These are phyloP conservation scores for Zophobas atratus DNA, from an alignment of 1,140 invertebrate species.

Conservation along the genomic window DNA sequence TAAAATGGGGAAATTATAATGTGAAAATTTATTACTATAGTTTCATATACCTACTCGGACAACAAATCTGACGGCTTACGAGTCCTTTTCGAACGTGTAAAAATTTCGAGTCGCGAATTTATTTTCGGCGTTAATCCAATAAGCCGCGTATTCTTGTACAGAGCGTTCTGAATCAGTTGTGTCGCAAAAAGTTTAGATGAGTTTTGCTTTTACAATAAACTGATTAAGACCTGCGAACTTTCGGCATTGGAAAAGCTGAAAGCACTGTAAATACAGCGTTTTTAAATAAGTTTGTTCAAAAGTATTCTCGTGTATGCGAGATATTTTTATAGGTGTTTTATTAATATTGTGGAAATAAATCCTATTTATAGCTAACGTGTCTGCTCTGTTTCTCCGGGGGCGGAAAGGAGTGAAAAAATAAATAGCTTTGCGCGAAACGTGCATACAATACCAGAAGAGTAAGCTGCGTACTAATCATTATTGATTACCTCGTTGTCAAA, in stretches of 20 bases:
- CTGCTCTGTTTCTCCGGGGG: too few species aligned
- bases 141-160: background rate
- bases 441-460: too few species aligned
- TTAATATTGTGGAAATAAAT: too few species aligned
- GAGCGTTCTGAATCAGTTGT: background rate
- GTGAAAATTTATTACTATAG: background rate
- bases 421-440: too few species aligned
- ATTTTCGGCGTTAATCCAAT: slow-evolving; percentile 1
- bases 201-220: background rate
- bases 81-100: background rate
- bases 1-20: background rate
- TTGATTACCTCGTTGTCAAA: too few species aligned
- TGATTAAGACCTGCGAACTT: background rate
- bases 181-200: background rate
- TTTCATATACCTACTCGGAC: background rate
- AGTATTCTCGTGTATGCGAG: background rate
- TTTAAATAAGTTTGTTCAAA: background rate
- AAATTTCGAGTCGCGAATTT: too few species aligned
- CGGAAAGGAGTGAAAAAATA: too few species aligned
- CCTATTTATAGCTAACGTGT: too few species aligned
- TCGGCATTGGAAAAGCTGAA: background rate
- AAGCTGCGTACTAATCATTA: too few species aligned
- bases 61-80: background rate
- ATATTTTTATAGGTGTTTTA: background rate
- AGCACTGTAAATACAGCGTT: background rate